phyloP scores from a whole-genome alignment of 2,113 vertebrate species.

The Terrapene triunguis region DNA sequence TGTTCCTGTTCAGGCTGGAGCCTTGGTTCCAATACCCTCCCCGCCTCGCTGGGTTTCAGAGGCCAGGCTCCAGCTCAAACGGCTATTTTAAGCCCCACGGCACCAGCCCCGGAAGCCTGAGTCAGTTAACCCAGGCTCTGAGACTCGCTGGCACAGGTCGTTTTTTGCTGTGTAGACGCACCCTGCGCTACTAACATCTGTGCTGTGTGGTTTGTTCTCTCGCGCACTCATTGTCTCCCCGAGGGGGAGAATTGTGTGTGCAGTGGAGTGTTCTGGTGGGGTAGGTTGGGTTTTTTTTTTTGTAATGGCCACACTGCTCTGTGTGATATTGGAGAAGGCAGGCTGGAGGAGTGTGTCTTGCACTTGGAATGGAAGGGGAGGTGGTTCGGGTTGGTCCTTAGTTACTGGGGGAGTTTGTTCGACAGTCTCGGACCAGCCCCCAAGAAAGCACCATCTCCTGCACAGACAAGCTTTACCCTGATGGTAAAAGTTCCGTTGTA shows the following conservation, averaged over 20 bases:
- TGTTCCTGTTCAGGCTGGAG: not conserved
- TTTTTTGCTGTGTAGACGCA: not conserved
- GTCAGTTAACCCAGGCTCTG: not conserved
- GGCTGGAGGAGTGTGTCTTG: not conserved
- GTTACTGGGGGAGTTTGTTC: not conserved
- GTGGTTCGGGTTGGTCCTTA: not conserved
- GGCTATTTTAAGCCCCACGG: not conserved
- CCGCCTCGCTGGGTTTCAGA: not conserved
- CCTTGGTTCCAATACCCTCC: not conserved
- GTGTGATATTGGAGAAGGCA: not conserved
- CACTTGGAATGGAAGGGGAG: not conserved
- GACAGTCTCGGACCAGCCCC: no score
- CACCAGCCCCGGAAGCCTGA: not conserved
- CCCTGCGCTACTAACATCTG: not conserved
- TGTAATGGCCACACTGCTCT: no score
- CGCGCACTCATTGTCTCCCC: fast-evolving
- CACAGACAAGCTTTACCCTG: no score
- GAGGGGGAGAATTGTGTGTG: not conserved
- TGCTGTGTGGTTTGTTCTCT: not conserved
- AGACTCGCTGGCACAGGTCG: not conserved
- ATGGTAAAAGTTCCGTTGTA: no score
- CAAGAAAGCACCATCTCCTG: no score
- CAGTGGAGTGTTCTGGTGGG: not conserved
- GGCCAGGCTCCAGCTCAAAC: not conserved
- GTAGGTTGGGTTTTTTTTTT: no score